Base-by-base conservation (phyloP, 1,140 invertebrate genomes). In the Brachionus rotundiformis region DNA sequence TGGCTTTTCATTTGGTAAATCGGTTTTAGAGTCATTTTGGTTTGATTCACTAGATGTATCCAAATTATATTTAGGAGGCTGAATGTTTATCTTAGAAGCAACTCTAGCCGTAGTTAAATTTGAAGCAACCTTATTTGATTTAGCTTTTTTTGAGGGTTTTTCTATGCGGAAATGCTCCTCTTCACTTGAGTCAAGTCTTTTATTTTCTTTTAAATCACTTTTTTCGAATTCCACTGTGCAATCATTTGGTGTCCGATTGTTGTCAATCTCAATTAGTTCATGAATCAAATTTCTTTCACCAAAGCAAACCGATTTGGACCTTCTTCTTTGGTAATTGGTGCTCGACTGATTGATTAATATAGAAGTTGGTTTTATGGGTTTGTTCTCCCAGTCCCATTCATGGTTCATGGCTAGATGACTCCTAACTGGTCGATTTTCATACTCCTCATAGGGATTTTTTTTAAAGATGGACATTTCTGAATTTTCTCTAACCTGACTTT, bases 351-450 rank as follows among this genome's bases (percentile, higher is more conserved):
- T 73, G 19, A 44, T 11, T 44, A 73, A 44, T 8, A 73, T 73
- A 25, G 68, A 73, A 8, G 36, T 6, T 73, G 68, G 68, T 23
- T 73, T 73, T 13, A 73, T 31, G 1, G 68, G 68, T 23, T 31
- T 29, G 13, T 44, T 73, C 44, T 73, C 68, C 68, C 68, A 73
- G 25, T 73, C 68, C 68, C 68, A 73, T 73, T 73, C 68, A 47
- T 71, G 65, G 16, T 71, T 36, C 16, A 71, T 71, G 7, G 39
- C 36, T 5, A 73, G 19, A 44, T 19, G 36, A 47, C 19, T 27
- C 25, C 13, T 25, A 5, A 25, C 25, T 25, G 68, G 68, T 16
- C 68, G 36, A 44, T 73, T 44, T 44, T 73, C 68, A 44, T 73
- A 73, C n/a, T 73, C 68, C 11, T 41, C 68, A 29, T 73, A 73